Conservation (phyloP, 1,140 invertebrate species). For the Dysdera silvatica region DNA sequence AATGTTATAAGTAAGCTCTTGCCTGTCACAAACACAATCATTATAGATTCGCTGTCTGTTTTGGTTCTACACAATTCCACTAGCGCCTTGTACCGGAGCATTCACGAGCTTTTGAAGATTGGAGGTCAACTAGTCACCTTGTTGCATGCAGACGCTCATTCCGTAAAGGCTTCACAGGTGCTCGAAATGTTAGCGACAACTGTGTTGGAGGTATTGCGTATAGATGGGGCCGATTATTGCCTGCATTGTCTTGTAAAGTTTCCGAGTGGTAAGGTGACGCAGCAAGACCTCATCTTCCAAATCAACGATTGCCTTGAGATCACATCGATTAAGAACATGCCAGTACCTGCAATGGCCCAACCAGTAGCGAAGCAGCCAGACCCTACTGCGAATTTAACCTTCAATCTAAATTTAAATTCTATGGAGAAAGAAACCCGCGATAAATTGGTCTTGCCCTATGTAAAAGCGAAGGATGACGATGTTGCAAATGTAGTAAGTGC, state of each 20-base stretch:
- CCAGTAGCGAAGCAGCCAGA: slow-evolving; percentile 31
- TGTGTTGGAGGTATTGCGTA: not conserved
- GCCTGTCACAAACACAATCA: not conserved
- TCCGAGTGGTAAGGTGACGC: slow-evolving; percentile 10
- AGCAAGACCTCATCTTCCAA: not conserved
- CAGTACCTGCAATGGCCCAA: not conserved
- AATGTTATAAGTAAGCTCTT: not conserved
- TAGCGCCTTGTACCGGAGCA: not conserved
- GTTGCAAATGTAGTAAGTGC: slow-evolving; percentile 2
- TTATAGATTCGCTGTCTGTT: slow-evolving; percentile 8
- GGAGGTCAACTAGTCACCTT: slow-evolving; percentile 11
- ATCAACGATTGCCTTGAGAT: slow-evolving; percentile 1
- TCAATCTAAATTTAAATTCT: slow-evolving; percentile 43
- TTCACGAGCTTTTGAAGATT: slow-evolving; percentile 4
- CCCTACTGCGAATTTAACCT: slow-evolving; percentile 43
- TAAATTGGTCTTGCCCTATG: slow-evolving; percentile 42
- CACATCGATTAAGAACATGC: not conserved
- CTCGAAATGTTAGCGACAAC: slow-evolving; percentile 2
- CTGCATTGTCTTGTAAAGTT: not conserved
- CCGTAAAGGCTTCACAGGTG: not conserved
- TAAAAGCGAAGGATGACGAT: slow-evolving; percentile 11
- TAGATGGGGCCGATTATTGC: not conserved
- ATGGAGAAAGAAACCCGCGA: slow-evolving; percentile 41
- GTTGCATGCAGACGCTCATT: slow-evolving; percentile 8
- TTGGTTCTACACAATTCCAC: slow-evolving; percentile 1